Conservation (phyloP, 2,888 invertebrate genomes). For the Odontomyia ornata region DNA sequence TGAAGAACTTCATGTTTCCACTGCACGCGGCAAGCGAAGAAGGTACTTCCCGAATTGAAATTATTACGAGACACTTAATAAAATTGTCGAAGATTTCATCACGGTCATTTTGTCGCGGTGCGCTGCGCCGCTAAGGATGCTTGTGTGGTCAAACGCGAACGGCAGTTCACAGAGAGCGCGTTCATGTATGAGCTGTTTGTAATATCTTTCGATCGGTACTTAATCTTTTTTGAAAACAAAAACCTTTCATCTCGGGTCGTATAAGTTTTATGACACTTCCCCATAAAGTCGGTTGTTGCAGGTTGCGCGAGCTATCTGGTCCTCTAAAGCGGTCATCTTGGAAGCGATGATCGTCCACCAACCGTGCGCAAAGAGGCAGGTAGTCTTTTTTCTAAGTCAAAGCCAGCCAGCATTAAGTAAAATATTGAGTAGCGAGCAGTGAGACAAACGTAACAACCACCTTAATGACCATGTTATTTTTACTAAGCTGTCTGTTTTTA, state of each 20-base stretch:
- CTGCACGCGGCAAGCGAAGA: not conserved
- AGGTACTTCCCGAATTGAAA: no score
- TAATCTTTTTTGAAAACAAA: conserved; percentile 35
- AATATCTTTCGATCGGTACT: conserved; percentile 26
- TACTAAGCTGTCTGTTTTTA: conserved; percentile 32
- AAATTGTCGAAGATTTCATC: conserved; percentile 13
- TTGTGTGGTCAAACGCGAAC: conserved; percentile 31
- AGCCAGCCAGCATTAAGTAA: not conserved
- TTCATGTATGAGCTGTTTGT: not conserved
- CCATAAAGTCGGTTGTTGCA: not conserved
- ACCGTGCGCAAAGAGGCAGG: not conserved
- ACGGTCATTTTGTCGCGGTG: conserved; percentile 4
- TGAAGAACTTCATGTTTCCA: not conserved
- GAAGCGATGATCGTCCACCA: not conserved
- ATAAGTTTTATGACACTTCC: conserved; percentile 35
- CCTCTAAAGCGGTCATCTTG: conserved; percentile 23
- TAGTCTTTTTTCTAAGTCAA: not conserved
- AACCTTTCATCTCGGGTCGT: conserved; percentile 27
- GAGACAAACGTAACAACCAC: conserved; percentile 41
- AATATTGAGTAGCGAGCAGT: not conserved
- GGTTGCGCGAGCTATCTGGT: not conserved
- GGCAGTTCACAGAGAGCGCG: not conserved
- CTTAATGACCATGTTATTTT: conserved; percentile 43
- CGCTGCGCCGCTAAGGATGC: not conserved
- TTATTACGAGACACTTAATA: conserved; percentile 6